A percentile compares a stretch with the other conserved stretches of the same genome.
Evolutionary conservation across 1,140 invertebrate genomes (phyloP).

Genomic region (Penaeus japonicus): DNA sequence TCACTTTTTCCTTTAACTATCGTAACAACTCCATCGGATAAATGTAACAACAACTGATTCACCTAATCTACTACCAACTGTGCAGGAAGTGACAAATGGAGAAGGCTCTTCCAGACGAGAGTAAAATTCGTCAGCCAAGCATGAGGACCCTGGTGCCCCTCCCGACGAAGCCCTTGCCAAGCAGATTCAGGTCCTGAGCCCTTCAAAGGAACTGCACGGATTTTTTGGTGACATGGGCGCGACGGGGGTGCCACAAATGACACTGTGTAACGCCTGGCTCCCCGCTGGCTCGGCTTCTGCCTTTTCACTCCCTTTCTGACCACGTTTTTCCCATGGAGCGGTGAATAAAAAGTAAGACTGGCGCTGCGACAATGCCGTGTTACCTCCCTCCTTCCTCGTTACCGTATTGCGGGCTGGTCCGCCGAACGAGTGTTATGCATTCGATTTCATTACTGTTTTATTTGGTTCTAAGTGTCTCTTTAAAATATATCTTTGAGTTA

Average conservation of each 20-base stretch:
- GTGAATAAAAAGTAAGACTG: constrained; percentile 22
- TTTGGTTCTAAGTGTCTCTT: too few species aligned
- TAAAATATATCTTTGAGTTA: too few species aligned
- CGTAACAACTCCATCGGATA: too few species aligned
- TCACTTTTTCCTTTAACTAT: too few species aligned
- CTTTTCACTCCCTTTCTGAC: constrained; percentile 46
- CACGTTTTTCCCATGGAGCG: constrained; percentile 39
- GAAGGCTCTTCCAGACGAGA: too few species aligned
- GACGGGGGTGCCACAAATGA: constrained; percentile 29
- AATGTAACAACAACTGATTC: too few species aligned
- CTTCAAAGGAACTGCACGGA: constrained; percentile 15
- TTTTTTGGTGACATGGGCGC: constrained; percentile 50
- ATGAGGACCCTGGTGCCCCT: neutral
- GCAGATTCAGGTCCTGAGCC: neutral
- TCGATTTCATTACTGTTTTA: too few species aligned
- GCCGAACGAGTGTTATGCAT: too few species aligned
- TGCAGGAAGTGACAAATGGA: too few species aligned
- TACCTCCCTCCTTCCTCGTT: constrained; percentile 40
- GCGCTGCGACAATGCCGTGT: constrained; percentile 19
- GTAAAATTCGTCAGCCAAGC: too few species aligned
- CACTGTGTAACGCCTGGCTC: constrained; percentile 33
- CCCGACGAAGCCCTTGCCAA: neutral
- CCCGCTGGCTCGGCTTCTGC: constrained; percentile 50
- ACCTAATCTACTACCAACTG: too few species aligned
- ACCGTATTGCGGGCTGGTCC: constrained; percentile 22